phyloP scores from a whole-genome alignment of 2,888 invertebrate genomes.

The Agriopis marginaria region DNA sequence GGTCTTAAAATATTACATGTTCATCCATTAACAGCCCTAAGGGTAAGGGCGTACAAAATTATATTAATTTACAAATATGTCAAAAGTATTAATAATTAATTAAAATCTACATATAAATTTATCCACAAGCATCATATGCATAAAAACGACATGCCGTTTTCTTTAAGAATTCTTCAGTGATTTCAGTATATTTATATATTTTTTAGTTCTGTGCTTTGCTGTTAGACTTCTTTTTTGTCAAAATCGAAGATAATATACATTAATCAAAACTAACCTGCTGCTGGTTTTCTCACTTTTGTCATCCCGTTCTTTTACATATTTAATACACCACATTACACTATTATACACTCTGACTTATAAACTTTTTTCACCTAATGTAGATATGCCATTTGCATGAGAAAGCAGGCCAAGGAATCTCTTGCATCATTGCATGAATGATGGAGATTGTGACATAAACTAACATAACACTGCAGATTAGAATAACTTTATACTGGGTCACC shows the following conservation, averaged over 20 bases:
- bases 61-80: no score
- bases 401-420: constrained; percentile 19
- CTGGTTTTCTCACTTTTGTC: no score
- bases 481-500: background rate
- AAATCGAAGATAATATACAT: background rate
- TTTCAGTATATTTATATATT: no score
- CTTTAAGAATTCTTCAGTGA: no score
- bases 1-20: no score
- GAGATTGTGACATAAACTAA: constrained; percentile 15
- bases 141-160: no score
- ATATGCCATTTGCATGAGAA: constrained; percentile 28
- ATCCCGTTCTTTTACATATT: background rate
- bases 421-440: constrained; percentile 35
- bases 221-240: background rate
- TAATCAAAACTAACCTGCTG: no score
- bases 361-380: constrained; percentile 2
- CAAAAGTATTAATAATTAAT: no score
- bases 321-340: background rate
- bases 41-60: no score
- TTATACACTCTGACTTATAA: background rate
- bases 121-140: no score
- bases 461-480: constrained; percentile 14
- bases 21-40: no score
- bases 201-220: background rate
- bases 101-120: no score